Evolutionary conservation across 1,140 invertebrate species (phyloP).

Genomic region (Pteromalus puparum): DNA sequence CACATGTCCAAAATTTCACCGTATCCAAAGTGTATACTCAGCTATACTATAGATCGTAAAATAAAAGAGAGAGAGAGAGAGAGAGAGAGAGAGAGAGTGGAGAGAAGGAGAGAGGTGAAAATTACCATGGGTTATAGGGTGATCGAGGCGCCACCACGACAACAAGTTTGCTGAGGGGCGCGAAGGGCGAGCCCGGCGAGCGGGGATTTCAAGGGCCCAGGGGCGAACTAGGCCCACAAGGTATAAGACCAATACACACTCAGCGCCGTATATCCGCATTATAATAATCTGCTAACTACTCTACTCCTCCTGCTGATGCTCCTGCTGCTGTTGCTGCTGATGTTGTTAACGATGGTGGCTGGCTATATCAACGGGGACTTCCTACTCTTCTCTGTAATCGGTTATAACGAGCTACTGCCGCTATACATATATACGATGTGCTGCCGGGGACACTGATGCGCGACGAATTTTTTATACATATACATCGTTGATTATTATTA

Average conservation of each 20-base stretch:
- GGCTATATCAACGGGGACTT: neutral
- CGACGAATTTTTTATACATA: neutral
- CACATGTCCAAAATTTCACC: neutral
- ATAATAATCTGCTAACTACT: too few relatives aligned
- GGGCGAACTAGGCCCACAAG: slow-evolving; percentile 71
- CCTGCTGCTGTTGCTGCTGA: neutral
- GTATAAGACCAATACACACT: slow-evolving; percentile 57
- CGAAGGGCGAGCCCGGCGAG: slow-evolving; percentile 75
- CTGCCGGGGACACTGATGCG: neutral
- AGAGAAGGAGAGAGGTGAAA: slow-evolving; percentile 21
- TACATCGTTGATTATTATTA: neutral
- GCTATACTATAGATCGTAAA: too few relatives aligned
- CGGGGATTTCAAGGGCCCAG: slow-evolving; percentile 69
- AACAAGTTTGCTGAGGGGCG: slow-evolving; percentile 62
- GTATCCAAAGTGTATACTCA: neutral
- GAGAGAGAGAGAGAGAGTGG: neutral
- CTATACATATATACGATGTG: neutral
- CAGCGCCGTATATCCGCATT: neutral
- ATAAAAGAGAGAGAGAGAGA: neutral
- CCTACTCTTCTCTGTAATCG: neutral
- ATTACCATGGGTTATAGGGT: slow-evolving; percentile 20
- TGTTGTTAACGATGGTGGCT: slow-evolving; percentile 21
- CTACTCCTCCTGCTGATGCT: neutral
- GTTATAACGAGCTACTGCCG: neutral
- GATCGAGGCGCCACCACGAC: slow-evolving; percentile 12